phyloP scores from a whole-genome alignment of 2,113 vertebrate species.

The Alosa alosa region DNA sequence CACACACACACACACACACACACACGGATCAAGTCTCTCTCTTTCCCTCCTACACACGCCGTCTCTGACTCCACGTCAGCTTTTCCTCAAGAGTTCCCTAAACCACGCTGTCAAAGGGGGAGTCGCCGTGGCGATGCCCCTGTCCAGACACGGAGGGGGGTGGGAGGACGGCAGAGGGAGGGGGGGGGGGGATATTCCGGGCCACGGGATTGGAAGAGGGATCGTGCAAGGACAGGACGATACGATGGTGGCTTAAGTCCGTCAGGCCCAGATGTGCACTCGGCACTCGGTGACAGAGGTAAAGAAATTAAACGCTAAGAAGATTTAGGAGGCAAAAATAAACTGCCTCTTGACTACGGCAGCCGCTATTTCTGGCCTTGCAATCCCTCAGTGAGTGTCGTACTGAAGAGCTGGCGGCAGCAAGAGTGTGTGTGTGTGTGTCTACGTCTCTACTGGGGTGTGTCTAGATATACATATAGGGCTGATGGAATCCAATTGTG shows the following conservation, averaged over 20 bases:
- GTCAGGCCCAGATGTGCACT: constrained; percentile 16
- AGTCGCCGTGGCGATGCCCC: not conserved
- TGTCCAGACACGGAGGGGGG: not conserved
- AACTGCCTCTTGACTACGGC: constrained; percentile 53
- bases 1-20: constrained; percentile 8
- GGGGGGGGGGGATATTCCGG: not conserved
- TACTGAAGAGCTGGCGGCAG: not conserved
- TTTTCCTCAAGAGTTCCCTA: not conserved
- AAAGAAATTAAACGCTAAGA: constrained; percentile 70
- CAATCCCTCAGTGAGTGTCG: constrained; percentile 1
- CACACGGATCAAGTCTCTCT: constrained; percentile 6
- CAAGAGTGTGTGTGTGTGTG: not conserved
- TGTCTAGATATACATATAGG: not conserved
- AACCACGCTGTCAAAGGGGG: not conserved
- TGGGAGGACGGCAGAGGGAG: not conserved
- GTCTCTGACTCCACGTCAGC: not conserved
- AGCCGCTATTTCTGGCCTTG: constrained; percentile 45
- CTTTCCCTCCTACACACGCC: not conserved
- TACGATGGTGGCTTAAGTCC: constrained; percentile 8
- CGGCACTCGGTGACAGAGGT: constrained; percentile 38
- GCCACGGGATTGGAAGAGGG: not conserved
- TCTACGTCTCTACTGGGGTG: not conserved
- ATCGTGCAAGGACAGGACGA: not conserved
- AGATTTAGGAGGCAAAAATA: constrained; percentile 76
- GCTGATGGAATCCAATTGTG: too few species aligned